phyloP scores from a whole-genome alignment of 1,140 invertebrate genomes.

The Lithobius niger region DNA sequence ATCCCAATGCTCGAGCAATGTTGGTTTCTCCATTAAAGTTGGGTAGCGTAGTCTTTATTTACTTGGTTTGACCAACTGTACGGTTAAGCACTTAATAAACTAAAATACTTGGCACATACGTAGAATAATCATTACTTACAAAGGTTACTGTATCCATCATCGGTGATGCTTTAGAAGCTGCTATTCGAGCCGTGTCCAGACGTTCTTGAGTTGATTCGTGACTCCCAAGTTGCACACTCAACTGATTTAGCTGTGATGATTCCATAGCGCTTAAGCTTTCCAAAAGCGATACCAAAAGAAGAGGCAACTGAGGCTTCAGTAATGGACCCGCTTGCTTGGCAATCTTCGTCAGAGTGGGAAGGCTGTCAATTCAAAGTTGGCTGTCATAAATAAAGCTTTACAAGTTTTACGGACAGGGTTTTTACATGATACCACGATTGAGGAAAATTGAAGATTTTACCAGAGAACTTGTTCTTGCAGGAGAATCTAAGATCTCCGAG shows the following conservation, averaged over 20 bases:
- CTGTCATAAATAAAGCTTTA: too few species aligned
- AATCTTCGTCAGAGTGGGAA: conserved; percentile 70
- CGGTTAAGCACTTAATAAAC: too few species aligned
- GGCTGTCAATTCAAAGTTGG: conserved; percentile 43
- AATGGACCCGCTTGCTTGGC: conserved; percentile 59
- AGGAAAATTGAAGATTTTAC: too few species aligned
- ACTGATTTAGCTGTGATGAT: conserved; percentile 56
- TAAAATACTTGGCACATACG: background rate
- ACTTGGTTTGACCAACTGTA: too few species aligned
- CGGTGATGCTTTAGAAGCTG: conserved; percentile 62
- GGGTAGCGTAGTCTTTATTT: too few species aligned
- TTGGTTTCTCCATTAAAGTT: too few species aligned
- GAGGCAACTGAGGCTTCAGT: conserved; percentile 61
- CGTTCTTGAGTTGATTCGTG: conserved; percentile 44
- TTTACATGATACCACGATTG: too few species aligned
- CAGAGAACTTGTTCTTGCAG: too few species aligned
- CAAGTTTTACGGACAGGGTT: too few species aligned
- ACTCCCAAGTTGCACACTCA: conserved; percentile 55
- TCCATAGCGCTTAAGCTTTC: conserved; percentile 74
- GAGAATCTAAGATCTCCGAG: too few species aligned
- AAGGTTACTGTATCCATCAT: conserved; percentile 76
- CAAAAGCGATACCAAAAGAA: conserved; percentile 66
- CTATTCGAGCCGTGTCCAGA: conserved; percentile 59
- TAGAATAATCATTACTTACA: conserved; percentile 32
- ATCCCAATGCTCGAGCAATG: too few species aligned